phyloP scores from a whole-genome alignment of 1,140 invertebrate genomes.

The Drosophila baimaii region DNA sequence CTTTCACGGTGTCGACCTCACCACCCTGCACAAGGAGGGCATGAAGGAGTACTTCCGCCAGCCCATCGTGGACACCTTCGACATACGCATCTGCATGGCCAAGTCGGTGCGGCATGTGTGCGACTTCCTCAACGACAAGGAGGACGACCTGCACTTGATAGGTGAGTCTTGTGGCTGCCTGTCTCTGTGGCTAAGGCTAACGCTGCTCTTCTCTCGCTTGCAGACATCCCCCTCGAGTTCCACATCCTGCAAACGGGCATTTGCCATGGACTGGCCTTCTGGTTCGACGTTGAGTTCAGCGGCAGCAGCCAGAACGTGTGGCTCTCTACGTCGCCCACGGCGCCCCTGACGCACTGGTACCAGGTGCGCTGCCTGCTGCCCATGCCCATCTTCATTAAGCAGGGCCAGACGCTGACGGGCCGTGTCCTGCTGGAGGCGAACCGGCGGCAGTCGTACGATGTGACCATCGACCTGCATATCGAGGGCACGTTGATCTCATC shows the following conservation, averaged over 20 bases:
- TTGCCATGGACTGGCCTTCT: conserved; percentile 98
- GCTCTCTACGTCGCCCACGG: conserved; percentile 99
- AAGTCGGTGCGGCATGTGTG: conserved; percentile 97
- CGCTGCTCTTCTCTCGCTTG: conserved; percentile 9
- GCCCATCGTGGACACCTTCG: conserved; percentile 99
- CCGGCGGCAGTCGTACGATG: conserved; percentile 99
- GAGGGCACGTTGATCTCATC: conserved; percentile 94
- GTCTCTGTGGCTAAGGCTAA: background rate
- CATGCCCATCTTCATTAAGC: conserved; percentile 96
- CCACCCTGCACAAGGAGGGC: conserved; percentile 94
- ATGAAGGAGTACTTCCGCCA: conserved; percentile 99
- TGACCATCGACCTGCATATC: conserved; percentile 96
- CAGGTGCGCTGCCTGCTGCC: conserved; percentile 98
- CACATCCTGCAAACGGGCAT: conserved; percentile 96
- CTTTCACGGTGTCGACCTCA: conserved; percentile 99
- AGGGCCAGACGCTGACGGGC: conserved; percentile 95
- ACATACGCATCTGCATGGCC: conserved; percentile 98
- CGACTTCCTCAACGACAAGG: conserved; percentile 96
- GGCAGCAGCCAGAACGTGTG: conserved; percentile 96
- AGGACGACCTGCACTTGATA: conserved; percentile 97
- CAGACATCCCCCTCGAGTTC: conserved; percentile 97
- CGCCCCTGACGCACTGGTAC: conserved; percentile 99
- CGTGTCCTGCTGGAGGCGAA: conserved; percentile 95
- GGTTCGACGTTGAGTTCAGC: conserved; percentile 99
- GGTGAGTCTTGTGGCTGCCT: conserved; percentile 84